Conservation (phyloP, 2,888 invertebrate genomes). For the Scaeva pyrastri region DNA sequence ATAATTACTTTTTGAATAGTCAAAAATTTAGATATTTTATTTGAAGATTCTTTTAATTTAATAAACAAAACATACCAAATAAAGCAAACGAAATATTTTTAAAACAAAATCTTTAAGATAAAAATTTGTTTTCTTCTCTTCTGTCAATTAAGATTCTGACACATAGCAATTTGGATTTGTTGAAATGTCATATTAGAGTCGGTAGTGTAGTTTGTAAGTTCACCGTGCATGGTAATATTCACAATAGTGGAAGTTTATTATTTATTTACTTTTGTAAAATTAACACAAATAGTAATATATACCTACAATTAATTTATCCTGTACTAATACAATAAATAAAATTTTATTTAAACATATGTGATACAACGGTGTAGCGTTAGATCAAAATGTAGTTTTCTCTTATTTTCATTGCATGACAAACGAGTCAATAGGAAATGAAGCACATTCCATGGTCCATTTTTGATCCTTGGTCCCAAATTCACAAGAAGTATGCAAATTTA, state of each 20-base stretch:
- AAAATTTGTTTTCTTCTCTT: constrained; percentile 24
- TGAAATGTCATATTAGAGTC: constrained; percentile 22
- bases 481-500: too few species aligned
- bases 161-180: constrained; percentile 18
- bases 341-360: too few species aligned
- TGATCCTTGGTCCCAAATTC: too few species aligned
- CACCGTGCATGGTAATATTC: constrained; percentile 7
- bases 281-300: too few species aligned
- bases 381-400: too few species aligned
- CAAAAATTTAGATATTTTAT: neutral
- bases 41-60: neutral
- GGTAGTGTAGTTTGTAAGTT: constrained; percentile 24
- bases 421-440: too few species aligned
- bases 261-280: too few species aligned
- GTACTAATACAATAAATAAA: too few species aligned
- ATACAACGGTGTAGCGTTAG: too few species aligned
- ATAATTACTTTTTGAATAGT: neutral
- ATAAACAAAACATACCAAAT: constrained; percentile 52
- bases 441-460: too few species aligned
- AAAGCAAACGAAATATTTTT: constrained; percentile 52
- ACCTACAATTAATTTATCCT: too few species aligned
- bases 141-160: constrained; percentile 64
- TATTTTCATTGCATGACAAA: too few species aligned
- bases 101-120: constrained; percentile 46
- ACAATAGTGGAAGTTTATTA: neutral